Base-by-base conservation (phyloP, 1,140 invertebrate genomes). In the Microplitis demolitor region DNA sequence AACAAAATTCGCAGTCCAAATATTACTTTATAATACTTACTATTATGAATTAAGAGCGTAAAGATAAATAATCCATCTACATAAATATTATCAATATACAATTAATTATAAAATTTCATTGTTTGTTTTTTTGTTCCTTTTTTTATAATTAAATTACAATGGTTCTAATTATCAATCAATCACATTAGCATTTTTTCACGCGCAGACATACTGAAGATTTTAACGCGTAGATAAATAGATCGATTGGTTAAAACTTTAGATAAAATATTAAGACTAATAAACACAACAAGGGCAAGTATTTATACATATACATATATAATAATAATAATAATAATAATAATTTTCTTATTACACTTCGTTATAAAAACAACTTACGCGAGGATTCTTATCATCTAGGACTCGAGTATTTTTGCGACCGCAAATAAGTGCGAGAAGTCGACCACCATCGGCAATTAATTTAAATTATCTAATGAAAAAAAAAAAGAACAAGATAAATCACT, bases 221-320 rank as follows among this genome's bases (percentile, higher is more conserved):
- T 35, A 39, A 73, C 69, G 66, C 39, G 53, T 69, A 66, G n/a
- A 73, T 71, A 76, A 72, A 64, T 71, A 76, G 34, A 34, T 72
- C 16, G 54, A 73, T 68, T 61, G 69, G 56, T 72, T 35, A 54
- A 76, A 74, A 72, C 69, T 73, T 61, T 72, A 74, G 75, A 76
- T 74, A 74, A 76, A 76, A 74, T 76, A 76, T 74, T 63, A 69
- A 76, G 62, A 72, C 60, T 69, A 73, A 73, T 67, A 75, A 76
- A 76, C 72, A 74, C 72, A 76, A 76, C 75, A 76, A 74, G 69
- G 75, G 72, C 69, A 74, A 72, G 70, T 56, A 76, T 33, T 33
- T 74, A 69, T n/a, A 50, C 74, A 74, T 50, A 76, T 45, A 6
- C 39, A 45, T 24, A 24, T 24, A 24, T 72, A 50, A 66, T 56